These are phyloP conservation scores for Eristalis arbustorum DNA, from an alignment of 2,888 invertebrate species.

Conservation along the genomic window DNA sequence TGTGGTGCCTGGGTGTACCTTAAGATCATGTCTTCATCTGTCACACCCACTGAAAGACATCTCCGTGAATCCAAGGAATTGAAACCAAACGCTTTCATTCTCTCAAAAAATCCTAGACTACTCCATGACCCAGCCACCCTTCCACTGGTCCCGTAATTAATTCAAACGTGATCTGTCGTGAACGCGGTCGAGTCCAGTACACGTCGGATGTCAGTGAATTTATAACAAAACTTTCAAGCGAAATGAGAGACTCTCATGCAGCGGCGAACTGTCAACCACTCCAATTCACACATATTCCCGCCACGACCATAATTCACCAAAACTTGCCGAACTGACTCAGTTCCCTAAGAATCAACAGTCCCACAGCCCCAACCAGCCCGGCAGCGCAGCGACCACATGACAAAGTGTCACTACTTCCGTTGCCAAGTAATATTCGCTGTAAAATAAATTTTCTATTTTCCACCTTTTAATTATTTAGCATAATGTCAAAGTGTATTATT, in stretches of 20 bases:
- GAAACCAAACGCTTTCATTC: no score
- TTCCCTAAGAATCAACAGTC: background rate
- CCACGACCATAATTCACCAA: constrained; percentile 4
- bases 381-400: constrained; percentile 34
- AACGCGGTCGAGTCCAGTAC: no score
- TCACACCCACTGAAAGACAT: no score
- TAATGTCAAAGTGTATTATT: constrained; percentile 62
- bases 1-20: no score
- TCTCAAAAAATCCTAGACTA: no score
- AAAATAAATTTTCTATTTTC: constrained; percentile 59
- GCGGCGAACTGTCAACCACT: background rate
- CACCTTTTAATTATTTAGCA: constrained; percentile 67
- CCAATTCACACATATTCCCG: constrained; percentile 6
- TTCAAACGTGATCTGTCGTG: no score
- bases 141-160: no score
- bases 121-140: no score
- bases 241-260: background rate
- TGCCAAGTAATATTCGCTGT: constrained; percentile 35
- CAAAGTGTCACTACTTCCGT: constrained; percentile 43
- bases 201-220: background rate
- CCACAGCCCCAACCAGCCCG: background rate
- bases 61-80: no score
- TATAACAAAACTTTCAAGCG: background rate
- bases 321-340: constrained; percentile 5
- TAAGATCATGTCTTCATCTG: no score